Evolutionary conservation across 1,140 invertebrate species (phyloP), one percentile per base, ranked within the genome.

Genomic region (Apolygus lucorum): DNA sequence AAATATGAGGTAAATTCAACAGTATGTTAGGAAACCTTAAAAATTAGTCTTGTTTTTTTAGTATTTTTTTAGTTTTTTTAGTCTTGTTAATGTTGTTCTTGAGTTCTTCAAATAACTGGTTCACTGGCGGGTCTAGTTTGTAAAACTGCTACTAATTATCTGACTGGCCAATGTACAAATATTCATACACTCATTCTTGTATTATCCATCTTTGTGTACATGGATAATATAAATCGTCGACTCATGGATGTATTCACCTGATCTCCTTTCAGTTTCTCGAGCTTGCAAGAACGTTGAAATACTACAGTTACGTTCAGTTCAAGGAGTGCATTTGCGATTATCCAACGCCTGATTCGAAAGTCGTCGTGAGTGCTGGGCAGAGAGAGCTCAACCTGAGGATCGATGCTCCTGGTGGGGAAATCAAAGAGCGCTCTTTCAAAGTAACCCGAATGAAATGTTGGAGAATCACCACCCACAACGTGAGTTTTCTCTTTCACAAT

Each of bases 401-500:
- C 70, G 70, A 69, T 68, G 78, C 79, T 34, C 78, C 81, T 54
- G 78, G 77, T 25, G 78, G 80, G 63, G 80, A 84, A 73, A 78
- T 85, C 2, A 85, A 84, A 76, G 94, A 97, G 79, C 87, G 89
- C 17, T 83, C 84, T 75, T 98, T 96, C 77, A 92, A 94, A 81
- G 92, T 98, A 59, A 96, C 95, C 0, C 83, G 95, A 73, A 98
- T 98, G 89, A 85, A 91, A 73, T 96, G 95, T 75, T 98, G 96
- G 96, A 84, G 95, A 73, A 95, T 98, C n/a, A 95, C 91, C 25
- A 93, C 89, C 70, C 89, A 90, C 74, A 84, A 84, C 76, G 91
- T 93, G 80, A 86, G 84, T 82, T n/a, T n/a, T n/a, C n/a, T n/a
- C n/a, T n/a, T n/a, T n/a, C n/a, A n/a, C n/a, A n/a, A n/a, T n/a